Percentiles rank a stretch among this genome's conserved stretches.
Conservation (phyloP, 2,113 vertebrate species). For the Stegostoma tigrinum region DNA sequence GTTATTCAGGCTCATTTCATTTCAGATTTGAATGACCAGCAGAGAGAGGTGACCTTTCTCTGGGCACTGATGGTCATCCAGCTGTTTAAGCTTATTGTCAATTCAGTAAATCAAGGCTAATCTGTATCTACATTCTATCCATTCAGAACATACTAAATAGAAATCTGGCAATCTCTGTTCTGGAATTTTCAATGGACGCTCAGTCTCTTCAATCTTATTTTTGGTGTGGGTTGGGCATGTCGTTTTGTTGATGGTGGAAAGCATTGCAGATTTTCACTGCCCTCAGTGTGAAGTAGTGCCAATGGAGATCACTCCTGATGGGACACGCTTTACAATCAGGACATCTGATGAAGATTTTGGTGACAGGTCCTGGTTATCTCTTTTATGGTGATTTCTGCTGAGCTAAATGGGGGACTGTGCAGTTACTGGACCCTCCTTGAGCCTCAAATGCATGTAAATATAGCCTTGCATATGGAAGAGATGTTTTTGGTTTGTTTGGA, state of each 20-base stretch:
- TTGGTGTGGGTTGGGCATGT: too few species aligned
- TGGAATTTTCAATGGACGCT: not conserved
- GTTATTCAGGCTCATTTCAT: not conserved
- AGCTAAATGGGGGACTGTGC: too few species aligned
- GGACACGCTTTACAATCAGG: not conserved
- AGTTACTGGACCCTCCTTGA: too few species aligned
- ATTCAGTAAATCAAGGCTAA: not conserved
- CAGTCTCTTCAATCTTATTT: not conserved
- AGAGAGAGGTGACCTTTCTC: not conserved
- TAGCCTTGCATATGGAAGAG: too few species aligned
- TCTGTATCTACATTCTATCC: not conserved
- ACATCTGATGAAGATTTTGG: not conserved
- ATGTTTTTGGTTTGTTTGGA: too few species aligned
- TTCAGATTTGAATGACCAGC: not conserved
- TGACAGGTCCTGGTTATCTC: not conserved
- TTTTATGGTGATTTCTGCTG: too few species aligned
- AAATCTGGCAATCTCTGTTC: not conserved
- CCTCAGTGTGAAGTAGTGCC: not conserved
- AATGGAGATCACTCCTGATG: not conserved
- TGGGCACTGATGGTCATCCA: not conserved
- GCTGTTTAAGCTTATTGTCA: not conserved
- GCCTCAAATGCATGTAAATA: too few species aligned
- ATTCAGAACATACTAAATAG: not conserved
- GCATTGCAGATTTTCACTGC: not conserved
- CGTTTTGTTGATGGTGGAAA: not conserved